Evolutionary conservation across 2,888 invertebrate genomes (phyloP).

Genomic region (Synergus japonicus): DNA sequence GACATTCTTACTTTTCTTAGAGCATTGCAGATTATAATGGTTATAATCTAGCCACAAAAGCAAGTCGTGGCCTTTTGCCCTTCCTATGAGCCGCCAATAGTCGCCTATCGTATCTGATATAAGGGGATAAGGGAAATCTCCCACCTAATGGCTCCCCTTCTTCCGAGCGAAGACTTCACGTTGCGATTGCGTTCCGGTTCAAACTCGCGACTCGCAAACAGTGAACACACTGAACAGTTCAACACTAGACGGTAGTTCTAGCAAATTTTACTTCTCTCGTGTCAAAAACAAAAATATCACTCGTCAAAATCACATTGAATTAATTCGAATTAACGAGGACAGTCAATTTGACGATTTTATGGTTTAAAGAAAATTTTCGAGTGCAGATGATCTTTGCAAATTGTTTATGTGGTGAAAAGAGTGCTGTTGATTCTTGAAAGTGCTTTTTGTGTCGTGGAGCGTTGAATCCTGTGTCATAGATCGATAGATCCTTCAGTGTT

Average conservation of each 20-base stretch:
- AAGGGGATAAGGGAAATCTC: constrained; percentile 38
- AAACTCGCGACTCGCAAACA: constrained; percentile 16
- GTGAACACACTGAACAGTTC: neutral
- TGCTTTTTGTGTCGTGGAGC: neutral
- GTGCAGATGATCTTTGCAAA: no score
- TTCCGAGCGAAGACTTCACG: constrained; percentile 28
- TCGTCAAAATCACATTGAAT: neutral
- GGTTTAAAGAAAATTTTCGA: no score
- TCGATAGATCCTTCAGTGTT: neutral
- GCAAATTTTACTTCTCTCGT: neutral
- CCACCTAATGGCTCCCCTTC: constrained; percentile 34
- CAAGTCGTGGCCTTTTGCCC: constrained; percentile 35
- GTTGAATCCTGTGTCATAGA: neutral
- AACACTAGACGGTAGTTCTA: constrained; percentile 18
- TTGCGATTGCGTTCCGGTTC: constrained; percentile 33
- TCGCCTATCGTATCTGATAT: constrained; percentile 33
- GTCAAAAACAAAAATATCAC: neutral
- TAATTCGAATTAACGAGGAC: no score
- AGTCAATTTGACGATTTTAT: no score
- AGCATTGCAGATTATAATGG: neutral
- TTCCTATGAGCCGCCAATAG: constrained; percentile 39
- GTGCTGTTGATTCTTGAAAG: neutral
- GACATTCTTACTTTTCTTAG: constrained; percentile 4
- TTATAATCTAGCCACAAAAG: constrained; percentile 19
- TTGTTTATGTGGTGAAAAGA: neutral